These are phyloP conservation scores for Herpetotheres cachinnans DNA, from an alignment of 2,113 vertebrate species.

Conservation along the genomic window DNA sequence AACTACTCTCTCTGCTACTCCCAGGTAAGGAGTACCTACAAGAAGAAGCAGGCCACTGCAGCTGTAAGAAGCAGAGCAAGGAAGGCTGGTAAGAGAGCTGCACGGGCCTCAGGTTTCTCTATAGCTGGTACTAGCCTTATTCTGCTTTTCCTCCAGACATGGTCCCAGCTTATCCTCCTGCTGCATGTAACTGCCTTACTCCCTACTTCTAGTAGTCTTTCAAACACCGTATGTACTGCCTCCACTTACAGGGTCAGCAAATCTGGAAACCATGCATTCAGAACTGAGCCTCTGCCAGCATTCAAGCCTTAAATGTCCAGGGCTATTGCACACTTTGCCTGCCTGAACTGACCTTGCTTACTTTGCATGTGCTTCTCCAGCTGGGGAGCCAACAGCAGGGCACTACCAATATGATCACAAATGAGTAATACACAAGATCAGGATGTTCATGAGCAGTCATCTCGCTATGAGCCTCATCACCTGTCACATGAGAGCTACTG, in stretches of 20 bases:
- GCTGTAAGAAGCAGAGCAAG: neutral
- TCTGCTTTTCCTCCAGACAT: neutral
- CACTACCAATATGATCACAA: accelerated
- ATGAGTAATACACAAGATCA: too few relatives aligned
- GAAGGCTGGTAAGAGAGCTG: neutral
- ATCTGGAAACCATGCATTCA: too few relatives aligned
- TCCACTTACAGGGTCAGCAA: too few relatives aligned
- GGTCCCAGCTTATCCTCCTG: neutral
- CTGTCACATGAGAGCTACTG: too few relatives aligned
- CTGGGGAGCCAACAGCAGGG: neutral
- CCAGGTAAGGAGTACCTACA: neutral
- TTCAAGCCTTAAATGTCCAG: accelerated
- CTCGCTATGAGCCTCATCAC: too few relatives aligned
- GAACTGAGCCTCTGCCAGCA: neutral
- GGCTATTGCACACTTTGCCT: too few relatives aligned
- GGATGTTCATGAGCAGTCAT: accelerated
- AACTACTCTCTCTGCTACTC: neutral
- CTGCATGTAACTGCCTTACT: accelerated
- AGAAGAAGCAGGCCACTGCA: neutral
- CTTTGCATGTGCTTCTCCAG: neutral
- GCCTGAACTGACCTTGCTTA: neutral
- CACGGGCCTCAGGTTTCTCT: neutral
- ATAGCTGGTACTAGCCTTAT: neutral
- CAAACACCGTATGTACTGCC: too few relatives aligned
- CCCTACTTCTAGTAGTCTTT: neutral